A percentile compares a stretch with the other conserved stretches of the same genome.
phyloP scores from a whole-genome alignment of 2,797 vertebrate genomes.

The Pseudopleuronectes americanus region DNA sequence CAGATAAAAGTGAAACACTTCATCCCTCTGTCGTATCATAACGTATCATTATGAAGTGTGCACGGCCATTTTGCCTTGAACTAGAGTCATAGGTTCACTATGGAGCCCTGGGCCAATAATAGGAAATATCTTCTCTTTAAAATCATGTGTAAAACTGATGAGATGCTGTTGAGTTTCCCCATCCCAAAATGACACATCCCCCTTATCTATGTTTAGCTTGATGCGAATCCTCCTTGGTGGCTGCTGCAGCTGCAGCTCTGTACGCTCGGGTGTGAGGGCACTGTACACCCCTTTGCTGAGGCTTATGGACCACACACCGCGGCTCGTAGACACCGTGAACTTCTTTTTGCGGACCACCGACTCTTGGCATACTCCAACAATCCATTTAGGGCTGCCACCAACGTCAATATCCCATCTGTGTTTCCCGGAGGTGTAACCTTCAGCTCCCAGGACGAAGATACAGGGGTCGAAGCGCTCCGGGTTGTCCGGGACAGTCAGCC shows the following conservation, averaged over 20 bases:
- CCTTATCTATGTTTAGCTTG: conserved; percentile 82
- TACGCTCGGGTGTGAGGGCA: conserved; percentile 70
- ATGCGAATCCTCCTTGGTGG: conserved; percentile 79
- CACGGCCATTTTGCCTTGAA: conserved; percentile 63
- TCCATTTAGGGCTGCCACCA: conserved; percentile 84
- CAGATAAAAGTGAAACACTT: neutral
- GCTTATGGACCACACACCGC: conserved; percentile 81
- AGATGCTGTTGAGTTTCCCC: conserved; percentile 69
- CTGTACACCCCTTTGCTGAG: conserved; percentile 82
- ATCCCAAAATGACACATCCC: conserved; percentile 85
- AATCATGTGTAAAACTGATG: conserved; percentile 63
- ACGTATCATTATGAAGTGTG: conserved; percentile 64
- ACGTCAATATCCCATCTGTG: conserved; percentile 88
- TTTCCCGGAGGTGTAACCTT: conserved; percentile 77
- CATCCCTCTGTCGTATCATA: too few relatives aligned
- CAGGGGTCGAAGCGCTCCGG: conserved; percentile 81
- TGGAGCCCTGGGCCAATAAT: conserved; percentile 75
- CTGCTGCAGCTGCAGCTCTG: conserved; percentile 64
- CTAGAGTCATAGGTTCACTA: conserved; percentile 47
- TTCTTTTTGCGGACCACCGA: conserved; percentile 76
- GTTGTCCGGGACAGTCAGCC: conserved; percentile 52
- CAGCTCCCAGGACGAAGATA: conserved; percentile 81
- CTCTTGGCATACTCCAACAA: conserved; percentile 83
- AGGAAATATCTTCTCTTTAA: conserved; percentile 65
- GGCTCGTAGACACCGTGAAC: conserved; percentile 78